phyloP scores from a whole-genome alignment of 2,113 vertebrate genomes.

The Dendrocopos noguchii region DNA sequence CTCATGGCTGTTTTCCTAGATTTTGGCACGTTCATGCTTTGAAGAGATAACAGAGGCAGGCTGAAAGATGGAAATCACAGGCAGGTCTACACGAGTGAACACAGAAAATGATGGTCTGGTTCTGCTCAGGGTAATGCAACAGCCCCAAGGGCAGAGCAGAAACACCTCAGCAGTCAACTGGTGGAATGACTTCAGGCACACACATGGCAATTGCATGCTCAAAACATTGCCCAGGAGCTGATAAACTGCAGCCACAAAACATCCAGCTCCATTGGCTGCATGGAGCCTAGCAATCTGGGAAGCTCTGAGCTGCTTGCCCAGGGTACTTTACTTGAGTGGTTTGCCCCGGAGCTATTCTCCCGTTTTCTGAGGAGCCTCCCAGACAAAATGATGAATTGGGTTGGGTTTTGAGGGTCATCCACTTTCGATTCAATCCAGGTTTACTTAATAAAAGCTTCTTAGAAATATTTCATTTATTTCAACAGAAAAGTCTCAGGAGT shows the following conservation, averaged over 20 bases:
- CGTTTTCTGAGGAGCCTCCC: not conserved
- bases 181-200: not conserved
- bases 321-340: not conserved
- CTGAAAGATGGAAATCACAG: not conserved
- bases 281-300: not conserved
- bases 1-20: not conserved
- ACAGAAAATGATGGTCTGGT: not conserved
- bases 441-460: not conserved
- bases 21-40: not conserved
- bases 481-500: not conserved
- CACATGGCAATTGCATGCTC: rapidly evolving
- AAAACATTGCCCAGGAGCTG: not conserved
- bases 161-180: rapidly evolving
- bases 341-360: not conserved
- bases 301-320: not conserved
- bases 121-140: rapidly evolving
- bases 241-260: rapidly evolving
- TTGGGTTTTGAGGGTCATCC: not conserved
- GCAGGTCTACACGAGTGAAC: too few species aligned
- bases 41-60: not conserved
- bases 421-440: not conserved
- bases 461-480: not conserved
- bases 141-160: not conserved
- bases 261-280: rapidly evolving
- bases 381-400: not conserved